Evolutionary conservation across 2,888 invertebrate species (phyloP).

Genomic region (Melitaea athalia): DNA sequence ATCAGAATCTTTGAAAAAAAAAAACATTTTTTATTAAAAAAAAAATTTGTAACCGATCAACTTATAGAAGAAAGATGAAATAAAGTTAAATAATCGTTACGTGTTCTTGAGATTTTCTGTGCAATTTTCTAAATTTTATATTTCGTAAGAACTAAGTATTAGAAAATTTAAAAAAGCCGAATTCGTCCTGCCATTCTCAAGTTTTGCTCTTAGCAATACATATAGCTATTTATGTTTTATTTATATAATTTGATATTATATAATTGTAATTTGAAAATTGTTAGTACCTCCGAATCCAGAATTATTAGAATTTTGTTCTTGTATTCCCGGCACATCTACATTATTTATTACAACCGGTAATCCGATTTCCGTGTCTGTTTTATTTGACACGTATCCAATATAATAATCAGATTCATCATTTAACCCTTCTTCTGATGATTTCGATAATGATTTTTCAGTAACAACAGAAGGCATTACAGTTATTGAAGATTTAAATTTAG

Average conservation of each 20-base stretch:
- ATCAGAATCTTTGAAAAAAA: slow-evolving; percentile 33
- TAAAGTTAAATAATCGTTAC: too few relatives aligned
- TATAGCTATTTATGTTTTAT: too few relatives aligned
- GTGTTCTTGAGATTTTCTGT: too few relatives aligned
- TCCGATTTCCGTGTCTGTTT: slow-evolving; percentile 7
- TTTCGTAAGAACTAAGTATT: too few relatives aligned
- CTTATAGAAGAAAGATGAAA: too few relatives aligned
- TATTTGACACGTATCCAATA: slow-evolving; percentile 12
- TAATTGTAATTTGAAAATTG: not conserved
- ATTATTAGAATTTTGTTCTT: not conserved
- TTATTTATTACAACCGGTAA: slow-evolving; percentile 20
- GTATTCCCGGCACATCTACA: not conserved
- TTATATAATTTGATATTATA: not conserved
- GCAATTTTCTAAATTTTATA: too few relatives aligned
- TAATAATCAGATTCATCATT: slow-evolving; percentile 30
- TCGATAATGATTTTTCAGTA: slow-evolving; percentile 46
- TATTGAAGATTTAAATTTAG: slow-evolving; percentile 53
- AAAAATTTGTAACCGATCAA: too few relatives aligned
- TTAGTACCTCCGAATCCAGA: not conserved
- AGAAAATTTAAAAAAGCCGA: too few relatives aligned
- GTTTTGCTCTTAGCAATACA: too few relatives aligned
- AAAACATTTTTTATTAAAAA: not conserved
- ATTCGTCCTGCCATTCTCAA: too few relatives aligned
- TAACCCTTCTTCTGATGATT: slow-evolving; percentile 34
- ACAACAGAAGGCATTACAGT: slow-evolving; percentile 52